phyloP scores from a whole-genome alignment of 2,888 invertebrate genomes.

The Clostera curtula region DNA sequence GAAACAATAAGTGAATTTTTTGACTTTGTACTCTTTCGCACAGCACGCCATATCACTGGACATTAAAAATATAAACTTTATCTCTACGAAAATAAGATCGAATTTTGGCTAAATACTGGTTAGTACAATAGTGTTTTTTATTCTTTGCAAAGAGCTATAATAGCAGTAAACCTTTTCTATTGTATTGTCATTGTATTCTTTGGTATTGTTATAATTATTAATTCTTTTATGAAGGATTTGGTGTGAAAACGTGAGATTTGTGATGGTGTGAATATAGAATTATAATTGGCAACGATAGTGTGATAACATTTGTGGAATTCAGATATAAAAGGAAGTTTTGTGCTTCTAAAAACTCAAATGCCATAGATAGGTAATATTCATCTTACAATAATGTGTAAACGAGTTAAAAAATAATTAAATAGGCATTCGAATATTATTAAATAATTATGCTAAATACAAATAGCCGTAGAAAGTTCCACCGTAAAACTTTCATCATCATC shows the following conservation, averaged over 20 bases:
- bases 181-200: constrained; percentile 32
- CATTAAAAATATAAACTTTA: background rate
- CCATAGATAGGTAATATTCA: no score
- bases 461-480: no score
- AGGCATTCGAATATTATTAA: no score
- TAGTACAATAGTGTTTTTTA: no score
- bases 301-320: constrained; percentile 16
- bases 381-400: no score
- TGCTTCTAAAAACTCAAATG: background rate
- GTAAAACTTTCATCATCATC: no score
- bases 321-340: background rate
- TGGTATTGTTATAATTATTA: constrained; percentile 34
- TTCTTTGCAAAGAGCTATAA: background rate
- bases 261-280: constrained; percentile 22
- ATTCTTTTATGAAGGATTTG: constrained; percentile 27
- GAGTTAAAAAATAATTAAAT: no score
- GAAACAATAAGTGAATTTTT: constrained; percentile 34
- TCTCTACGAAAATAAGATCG: background rate
- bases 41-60: constrained; percentile 36
- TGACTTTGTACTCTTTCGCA: constrained; percentile 30
- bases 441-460: no score
- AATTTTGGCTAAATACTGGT: no score
- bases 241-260: constrained; percentile 29
- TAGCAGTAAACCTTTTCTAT: constrained; percentile 36
- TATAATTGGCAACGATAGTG: constrained; percentile 20